Conservation (phyloP, 2,113 vertebrate species). For the Enhydra lutris region DNA sequence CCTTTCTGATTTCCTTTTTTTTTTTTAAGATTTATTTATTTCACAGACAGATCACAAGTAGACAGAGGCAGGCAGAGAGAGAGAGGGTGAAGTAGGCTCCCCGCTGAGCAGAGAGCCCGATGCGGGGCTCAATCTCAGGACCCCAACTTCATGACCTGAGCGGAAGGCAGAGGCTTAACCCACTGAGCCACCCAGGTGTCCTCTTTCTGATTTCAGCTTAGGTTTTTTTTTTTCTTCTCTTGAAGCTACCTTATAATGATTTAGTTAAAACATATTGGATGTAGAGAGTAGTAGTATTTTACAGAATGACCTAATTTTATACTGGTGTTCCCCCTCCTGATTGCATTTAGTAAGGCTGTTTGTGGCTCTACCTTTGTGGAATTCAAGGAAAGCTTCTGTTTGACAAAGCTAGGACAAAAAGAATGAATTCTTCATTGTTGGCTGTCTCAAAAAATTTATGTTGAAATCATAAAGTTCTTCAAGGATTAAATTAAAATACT, state of each 20-base stretch:
- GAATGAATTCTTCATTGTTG: constrained; percentile 1
- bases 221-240: neutral
- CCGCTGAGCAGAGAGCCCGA: too few species aligned
- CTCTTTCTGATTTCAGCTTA: constrained; percentile 32
- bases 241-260: neutral
- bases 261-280: neutral
- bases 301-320: constrained; percentile 17
- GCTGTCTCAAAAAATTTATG: neutral
- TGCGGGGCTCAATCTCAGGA: too few species aligned
- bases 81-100: too few species aligned
- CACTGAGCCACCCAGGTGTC: too few species aligned
- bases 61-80: too few species aligned
- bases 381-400: constrained; percentile 4
- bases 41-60: too few species aligned
- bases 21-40: too few species aligned
- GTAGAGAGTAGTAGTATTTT: neutral
- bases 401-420: constrained; percentile 1
- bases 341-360: neutral
- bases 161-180: too few species aligned
- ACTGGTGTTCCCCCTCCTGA: neutral
- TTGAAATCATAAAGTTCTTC: constrained; percentile 7
- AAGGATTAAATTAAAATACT: constrained; percentile 33
- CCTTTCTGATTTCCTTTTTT: neutral
- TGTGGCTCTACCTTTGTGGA: neutral
- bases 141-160: too few species aligned